A percentile compares a stretch with the other conserved stretches of the same genome.
Evolutionary conservation across 23 tunicate species (phyloP).

Genomic region (Phallusia fumigata): DNA sequence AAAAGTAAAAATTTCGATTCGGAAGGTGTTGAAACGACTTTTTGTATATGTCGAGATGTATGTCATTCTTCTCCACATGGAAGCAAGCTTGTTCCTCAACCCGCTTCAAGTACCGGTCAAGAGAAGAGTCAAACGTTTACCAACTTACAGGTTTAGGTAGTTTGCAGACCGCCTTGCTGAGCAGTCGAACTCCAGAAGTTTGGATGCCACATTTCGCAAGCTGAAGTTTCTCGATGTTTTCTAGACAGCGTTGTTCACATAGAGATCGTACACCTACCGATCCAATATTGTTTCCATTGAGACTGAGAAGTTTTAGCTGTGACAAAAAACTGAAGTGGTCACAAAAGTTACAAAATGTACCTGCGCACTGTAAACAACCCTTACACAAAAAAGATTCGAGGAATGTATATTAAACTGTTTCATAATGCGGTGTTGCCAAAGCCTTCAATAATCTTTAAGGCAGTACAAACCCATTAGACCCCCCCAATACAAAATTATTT

Average conservation of each 20-base stretch:
- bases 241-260: background rate
- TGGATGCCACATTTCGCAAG: background rate
- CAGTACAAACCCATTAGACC: no score
- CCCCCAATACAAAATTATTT: no score
- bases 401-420: background rate
- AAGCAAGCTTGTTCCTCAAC: no score
- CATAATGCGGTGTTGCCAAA: background rate
- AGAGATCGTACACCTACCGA: background rate
- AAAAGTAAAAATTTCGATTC: no score
- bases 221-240: background rate
- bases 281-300: background rate
- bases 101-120: no score
- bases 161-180: background rate
- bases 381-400: background rate
- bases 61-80: no score
- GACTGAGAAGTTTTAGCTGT: background rate
- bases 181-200: background rate
- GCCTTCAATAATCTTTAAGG: background rate
- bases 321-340: background rate
- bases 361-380: background rate
- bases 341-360: background rate
- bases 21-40: no score
- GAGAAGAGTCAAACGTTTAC: no score
- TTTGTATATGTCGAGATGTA: no score
- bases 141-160: background rate